Evolutionary conservation across 2,113 vertebrate species (phyloP).

Genomic region (Pampusana beccarii): DNA sequence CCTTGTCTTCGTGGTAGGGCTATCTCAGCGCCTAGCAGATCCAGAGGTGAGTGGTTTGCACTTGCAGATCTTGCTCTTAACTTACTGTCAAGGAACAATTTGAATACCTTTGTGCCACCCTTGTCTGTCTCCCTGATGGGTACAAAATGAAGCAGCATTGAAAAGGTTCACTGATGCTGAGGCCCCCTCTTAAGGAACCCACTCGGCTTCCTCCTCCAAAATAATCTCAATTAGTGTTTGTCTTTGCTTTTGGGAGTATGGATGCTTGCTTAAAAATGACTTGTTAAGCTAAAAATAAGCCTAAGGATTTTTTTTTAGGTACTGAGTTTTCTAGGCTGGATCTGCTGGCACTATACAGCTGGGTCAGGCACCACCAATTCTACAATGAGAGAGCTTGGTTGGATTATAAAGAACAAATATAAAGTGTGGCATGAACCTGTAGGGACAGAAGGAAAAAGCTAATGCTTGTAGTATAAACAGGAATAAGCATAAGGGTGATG

Average conservation of each 20-base stretch:
- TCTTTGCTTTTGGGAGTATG: neutral
- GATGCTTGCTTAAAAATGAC: neutral
- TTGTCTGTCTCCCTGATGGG: neutral
- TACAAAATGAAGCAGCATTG: neutral
- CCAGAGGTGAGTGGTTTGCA: conserved; percentile 85
- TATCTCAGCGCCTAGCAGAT: conserved; percentile 96
- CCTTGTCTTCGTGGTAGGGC: conserved; percentile 97
- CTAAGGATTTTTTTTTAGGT: neutral
- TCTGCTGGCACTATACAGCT: neutral
- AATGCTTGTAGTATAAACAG: neutral
- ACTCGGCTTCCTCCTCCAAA: neutral
- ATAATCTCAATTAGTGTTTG: neutral
- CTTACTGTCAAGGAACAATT: neutral
- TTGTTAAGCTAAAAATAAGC: neutral
- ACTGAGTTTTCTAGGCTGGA: neutral
- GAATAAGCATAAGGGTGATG: neutral
- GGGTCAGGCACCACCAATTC: neutral
- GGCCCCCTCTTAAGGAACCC: neutral
- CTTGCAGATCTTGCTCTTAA: neutral
- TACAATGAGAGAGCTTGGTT: neutral
- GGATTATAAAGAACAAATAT: neutral
- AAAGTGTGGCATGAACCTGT: neutral
- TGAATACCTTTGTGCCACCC: neutral
- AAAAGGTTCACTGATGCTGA: neutral
- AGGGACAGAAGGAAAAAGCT: neutral